These are phyloP conservation scores for Probosciger aterrimus DNA, from an alignment of 2,113 vertebrate genomes.

Conservation along the genomic window DNA sequence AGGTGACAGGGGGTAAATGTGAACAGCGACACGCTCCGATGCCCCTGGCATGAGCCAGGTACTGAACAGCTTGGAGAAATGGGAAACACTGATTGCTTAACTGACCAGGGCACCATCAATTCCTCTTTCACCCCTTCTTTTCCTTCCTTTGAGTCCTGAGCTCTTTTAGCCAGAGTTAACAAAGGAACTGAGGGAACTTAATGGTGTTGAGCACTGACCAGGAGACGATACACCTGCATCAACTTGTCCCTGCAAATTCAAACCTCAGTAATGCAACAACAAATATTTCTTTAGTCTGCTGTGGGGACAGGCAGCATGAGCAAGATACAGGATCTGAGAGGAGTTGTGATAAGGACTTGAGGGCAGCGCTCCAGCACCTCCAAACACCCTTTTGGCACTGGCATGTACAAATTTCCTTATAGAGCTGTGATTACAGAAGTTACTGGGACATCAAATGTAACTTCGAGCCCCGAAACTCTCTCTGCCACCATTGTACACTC, in stretches of 20 bases:
- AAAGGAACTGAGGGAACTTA: neutral
- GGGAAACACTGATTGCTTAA: neutral
- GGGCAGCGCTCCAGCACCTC: fast-evolving
- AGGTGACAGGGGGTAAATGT: neutral
- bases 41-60: neutral
- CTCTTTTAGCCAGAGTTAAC: neutral
- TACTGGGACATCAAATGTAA: neutral
- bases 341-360: neutral
- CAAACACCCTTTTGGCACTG: neutral
- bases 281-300: neutral
- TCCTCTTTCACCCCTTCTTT: neutral
- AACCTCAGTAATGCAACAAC: neutral
- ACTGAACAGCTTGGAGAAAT: neutral
- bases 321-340: neutral
- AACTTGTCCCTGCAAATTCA: neutral
- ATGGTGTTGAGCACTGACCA: neutral
- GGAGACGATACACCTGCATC: neutral
- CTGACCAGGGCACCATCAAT: neutral
- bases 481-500: neutral
- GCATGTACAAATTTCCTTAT: neutral
- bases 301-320: neutral
- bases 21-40: neutral
- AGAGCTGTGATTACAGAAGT: neutral
- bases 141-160: neutral
- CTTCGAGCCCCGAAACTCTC: neutral